A percentile compares a stretch with the other conserved stretches of the same genome.
Conservation (phyloP, 2,888 invertebrate species). For the Meloe dianella region DNA sequence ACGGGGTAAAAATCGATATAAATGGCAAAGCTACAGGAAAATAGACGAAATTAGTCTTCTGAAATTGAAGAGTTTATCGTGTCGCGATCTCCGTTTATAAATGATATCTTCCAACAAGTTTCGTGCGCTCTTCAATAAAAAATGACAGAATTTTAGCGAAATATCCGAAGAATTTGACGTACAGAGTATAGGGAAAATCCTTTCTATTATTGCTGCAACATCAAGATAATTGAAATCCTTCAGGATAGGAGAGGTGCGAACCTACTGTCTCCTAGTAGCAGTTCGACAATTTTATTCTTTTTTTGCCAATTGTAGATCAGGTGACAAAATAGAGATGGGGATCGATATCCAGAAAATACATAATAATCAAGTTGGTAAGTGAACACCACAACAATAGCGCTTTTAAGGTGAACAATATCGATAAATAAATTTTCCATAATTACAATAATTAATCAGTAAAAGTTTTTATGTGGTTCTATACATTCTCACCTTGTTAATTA, state of each 20-base stretch:
- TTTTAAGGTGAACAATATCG: too few species aligned
- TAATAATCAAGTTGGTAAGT: too few species aligned
- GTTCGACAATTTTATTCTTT: too few species aligned
- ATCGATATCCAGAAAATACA: too few species aligned
- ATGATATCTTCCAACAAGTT: slow-evolving; percentile 5
- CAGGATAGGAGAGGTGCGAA: too few species aligned
- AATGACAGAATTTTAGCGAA: neutral
- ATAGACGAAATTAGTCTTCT: neutral
- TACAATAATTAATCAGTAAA: too few species aligned
- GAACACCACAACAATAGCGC: too few species aligned
- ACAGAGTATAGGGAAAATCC: neutral
- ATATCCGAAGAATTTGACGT: neutral
- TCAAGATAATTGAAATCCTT: too few species aligned
- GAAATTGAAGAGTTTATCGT: neutral
- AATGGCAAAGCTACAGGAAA: slow-evolving; percentile 10
- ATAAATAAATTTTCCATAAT: too few species aligned
- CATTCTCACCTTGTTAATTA: neutral
- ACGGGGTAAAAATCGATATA: neutral
- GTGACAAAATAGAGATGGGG: too few species aligned
- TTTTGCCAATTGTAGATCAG: too few species aligned
- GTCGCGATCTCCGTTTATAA: neutral
- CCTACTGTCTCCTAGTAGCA: too few species aligned
- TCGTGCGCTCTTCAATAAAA: neutral
- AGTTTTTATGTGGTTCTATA: neutral
- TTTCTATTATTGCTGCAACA: neutral